phyloP scores from a whole-genome alignment of 1,140 invertebrate genomes.

The Heliconius himera region DNA sequence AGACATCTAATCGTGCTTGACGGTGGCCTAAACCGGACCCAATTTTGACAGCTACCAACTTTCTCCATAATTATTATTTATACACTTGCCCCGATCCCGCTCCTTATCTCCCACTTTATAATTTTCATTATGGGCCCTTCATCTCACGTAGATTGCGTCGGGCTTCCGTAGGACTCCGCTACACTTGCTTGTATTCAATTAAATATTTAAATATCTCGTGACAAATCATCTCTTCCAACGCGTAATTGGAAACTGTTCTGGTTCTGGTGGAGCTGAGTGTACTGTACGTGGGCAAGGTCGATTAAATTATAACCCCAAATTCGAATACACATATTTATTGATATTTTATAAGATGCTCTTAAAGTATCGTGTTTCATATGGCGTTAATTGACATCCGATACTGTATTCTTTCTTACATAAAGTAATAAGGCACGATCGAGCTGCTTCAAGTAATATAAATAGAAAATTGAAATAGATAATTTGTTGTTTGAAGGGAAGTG shows the following conservation, averaged over 20 bases:
- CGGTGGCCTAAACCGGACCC: conserved; percentile 54
- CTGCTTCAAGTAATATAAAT: neutral
- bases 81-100: conserved; percentile 38
- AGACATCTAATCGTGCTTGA: conserved; percentile 49
- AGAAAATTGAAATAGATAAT: conserved; percentile 7
- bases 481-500: conserved; percentile 36
- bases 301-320: conserved; percentile 21
- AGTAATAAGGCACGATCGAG: neutral
- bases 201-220: conserved; percentile 40
- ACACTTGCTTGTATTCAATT: conserved; percentile 34
- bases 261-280: neutral
- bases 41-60: conserved; percentile 65
- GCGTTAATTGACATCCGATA: conserved; percentile 29
- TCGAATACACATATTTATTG: conserved; percentile 24
- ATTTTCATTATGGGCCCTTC: conserved; percentile 55
- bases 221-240: conserved; percentile 33
- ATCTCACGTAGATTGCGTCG: conserved; percentile 46
- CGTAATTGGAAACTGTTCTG: conserved; percentile 27
- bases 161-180: conserved; percentile 23
- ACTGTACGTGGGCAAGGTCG: conserved; percentile 6
- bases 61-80: conserved; percentile 76
- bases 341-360: conserved; percentile 17
- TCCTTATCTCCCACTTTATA: conserved; percentile 59
- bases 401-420: neutral
- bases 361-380: conserved; percentile 30